Conservation (phyloP, 1,140 invertebrate species). For the Aphelinus atriplicis region DNA sequence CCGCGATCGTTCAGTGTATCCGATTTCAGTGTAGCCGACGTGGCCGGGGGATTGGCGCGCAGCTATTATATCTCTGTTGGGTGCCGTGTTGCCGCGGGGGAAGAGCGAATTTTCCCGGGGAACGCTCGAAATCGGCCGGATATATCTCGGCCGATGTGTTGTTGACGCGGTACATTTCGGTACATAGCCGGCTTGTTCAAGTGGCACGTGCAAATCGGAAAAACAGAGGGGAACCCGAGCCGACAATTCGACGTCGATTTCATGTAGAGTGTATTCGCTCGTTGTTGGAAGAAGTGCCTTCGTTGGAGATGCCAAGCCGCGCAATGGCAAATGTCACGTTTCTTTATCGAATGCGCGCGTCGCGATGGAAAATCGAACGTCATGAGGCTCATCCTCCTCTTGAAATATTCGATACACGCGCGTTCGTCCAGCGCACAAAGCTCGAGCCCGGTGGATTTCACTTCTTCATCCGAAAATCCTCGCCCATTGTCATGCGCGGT, state of each 20-base stretch:
- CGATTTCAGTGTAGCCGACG: no score
- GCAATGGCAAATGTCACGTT: neutral
- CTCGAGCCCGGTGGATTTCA: neutral
- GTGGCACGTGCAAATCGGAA: neutral
- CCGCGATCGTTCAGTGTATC: no score
- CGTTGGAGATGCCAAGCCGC: neutral
- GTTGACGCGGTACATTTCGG: neutral
- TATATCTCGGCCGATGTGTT: neutral
- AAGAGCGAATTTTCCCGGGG: neutral
- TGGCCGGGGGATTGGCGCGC: no score
- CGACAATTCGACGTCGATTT: neutral
- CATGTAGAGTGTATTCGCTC: neutral
- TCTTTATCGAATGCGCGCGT: neutral
- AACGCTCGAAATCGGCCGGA: neutral
- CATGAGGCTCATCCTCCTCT: neutral
- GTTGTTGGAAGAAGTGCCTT: no score
- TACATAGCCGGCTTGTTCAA: neutral
- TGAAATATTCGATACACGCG: constrained; percentile 1
- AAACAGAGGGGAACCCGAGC: neutral
- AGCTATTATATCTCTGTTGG: no score
- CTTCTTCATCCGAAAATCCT: neutral
- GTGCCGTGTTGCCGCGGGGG: neutral
- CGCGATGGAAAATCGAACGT: no score
- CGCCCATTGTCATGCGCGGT: neutral
- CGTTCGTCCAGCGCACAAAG: neutral